phyloP scores from a whole-genome alignment of 2,888 invertebrate genomes.

The Belgica antarctica region DNA sequence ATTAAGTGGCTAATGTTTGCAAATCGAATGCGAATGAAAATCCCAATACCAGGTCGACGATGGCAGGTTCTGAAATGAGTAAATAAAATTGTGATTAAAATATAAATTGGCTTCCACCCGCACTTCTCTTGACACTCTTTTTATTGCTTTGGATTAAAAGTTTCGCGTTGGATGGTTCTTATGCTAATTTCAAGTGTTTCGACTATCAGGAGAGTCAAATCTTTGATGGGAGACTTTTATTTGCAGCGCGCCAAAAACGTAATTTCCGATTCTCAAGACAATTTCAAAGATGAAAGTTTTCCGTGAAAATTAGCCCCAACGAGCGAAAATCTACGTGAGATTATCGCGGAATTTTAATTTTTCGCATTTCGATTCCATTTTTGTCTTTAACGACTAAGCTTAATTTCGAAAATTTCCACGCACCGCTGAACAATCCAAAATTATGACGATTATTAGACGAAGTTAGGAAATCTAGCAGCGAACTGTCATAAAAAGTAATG shows the following conservation, averaged over 20 bases:
- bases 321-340: not conserved
- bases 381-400: not conserved
- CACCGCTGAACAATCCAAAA: not conserved
- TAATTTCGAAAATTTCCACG: constrained; percentile 19
- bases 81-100: constrained; percentile 43
- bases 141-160: constrained; percentile 41
- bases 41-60: not conserved
- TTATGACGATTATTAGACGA: constrained; percentile 17
- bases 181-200: constrained; percentile 31
- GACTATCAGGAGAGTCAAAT: constrained; percentile 23
- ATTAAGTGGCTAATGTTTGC: constrained; percentile 38
- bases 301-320: not conserved
- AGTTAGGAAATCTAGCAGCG: not conserved
- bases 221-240: constrained; percentile 35
- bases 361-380: not conserved
- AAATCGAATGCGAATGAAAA: constrained; percentile 25
- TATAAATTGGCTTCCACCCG: constrained; percentile 33
- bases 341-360: not conserved
- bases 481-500: constrained; percentile 12
- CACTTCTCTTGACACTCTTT: not conserved
- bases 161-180: constrained; percentile 7
- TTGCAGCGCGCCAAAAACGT: not conserved
- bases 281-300: not conserved
- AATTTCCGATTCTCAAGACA: constrained; percentile 5
- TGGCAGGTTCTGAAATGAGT: not conserved